These are phyloP conservation scores for Chloropsis cyanopogon DNA, from an alignment of 2,113 vertebrate species.

Conservation along the genomic window DNA sequence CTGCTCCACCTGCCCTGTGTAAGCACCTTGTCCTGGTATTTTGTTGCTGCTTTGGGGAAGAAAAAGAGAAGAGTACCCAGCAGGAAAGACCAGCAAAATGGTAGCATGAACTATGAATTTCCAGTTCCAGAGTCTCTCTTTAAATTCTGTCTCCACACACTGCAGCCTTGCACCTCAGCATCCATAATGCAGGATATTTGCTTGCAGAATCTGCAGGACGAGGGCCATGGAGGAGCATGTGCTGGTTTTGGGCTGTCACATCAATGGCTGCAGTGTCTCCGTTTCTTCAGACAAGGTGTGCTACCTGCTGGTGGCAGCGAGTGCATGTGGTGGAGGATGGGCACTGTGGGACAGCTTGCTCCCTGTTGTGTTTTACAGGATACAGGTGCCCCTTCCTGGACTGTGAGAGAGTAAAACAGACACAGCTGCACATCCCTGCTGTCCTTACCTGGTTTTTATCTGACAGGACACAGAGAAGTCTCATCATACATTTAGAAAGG, in stretches of 20 bases:
- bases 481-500: neutral
- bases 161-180: neutral
- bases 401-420: neutral
- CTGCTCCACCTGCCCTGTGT: neutral
- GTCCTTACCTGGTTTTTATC: neutral
- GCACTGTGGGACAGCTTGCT: fast-evolving
- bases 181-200: neutral
- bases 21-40: neutral
- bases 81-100: neutral
- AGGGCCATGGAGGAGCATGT: fast-evolving
- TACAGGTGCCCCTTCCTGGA: fast-evolving
- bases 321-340: neutral
- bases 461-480: neutral
- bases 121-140: neutral
- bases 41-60: neutral
- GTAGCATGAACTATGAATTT: neutral
- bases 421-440: neutral
- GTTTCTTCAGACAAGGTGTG: neutral
- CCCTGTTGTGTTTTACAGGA: neutral
- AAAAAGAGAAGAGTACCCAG: neutral
- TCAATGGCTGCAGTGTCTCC: neutral
- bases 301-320: no score
- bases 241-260: neutral
- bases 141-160: neutral
- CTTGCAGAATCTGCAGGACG: neutral